Evolutionary conservation across 1,140 invertebrate genomes (phyloP), one percentile per base, ranked within the genome.

Genomic region (Agrilus planipennis): DNA sequence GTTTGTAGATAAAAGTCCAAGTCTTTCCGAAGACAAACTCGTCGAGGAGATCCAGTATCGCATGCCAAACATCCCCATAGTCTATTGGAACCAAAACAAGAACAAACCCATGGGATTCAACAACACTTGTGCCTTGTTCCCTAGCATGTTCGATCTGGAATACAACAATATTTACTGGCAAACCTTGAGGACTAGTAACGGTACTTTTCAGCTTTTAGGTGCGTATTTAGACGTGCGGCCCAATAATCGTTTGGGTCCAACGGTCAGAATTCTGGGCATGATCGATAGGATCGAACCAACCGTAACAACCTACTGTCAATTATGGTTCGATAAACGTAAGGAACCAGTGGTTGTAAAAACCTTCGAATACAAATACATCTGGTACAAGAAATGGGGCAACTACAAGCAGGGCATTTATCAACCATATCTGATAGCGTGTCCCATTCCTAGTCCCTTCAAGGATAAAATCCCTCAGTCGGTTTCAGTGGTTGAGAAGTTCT

Each of bases 151-250:
- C 56, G 86, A 90, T 47, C 65, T 93, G 36, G 81, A 91, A 58
- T 92, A 89, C 67, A 90, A 89, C 62, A 92, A 93, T 57, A 75
- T 86, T 5, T 90, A 89, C 59, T 90, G 87, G 87, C 87, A 93
- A 60, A 84, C 77, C 9, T 49, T 90, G 49, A 71, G 73, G 43
- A 79, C 83, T 1, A 74, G 71, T 19, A 85, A 90, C 50, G 87
- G 86, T 1, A 87, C 86, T 0, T 90, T 91, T 55, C 86, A 89
- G 50, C 60, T 93, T 2, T 92, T 85, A 55, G 86, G 84, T 1
- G 89, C 89, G 10, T 93, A 90, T 60, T 82, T 88, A 52, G 89
- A 93, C 60, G 75, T 79, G 4, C 65, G 89, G 9, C 76, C 77
- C 42, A 64, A 80, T 21, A 88, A 84, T 30, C 65, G 74, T 32